A percentile compares a stretch with the other conserved stretches of the same genome.
Evolutionary conservation across 2,113 vertebrate species (phyloP).

Genomic region (Colinus virginianus): DNA sequence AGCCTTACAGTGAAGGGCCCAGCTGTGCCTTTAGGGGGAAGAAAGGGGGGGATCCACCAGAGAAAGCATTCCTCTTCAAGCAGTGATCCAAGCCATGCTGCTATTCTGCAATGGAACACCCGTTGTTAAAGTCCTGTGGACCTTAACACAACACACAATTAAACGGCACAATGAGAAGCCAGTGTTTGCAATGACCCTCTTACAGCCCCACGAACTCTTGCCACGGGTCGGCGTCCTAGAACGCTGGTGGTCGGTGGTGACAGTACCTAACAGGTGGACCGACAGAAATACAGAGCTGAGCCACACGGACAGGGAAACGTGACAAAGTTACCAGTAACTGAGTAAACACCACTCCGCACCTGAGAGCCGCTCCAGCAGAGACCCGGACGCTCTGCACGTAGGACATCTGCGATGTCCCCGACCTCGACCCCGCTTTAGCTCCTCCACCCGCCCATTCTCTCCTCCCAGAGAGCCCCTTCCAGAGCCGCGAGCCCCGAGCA

Average conservation of each 20-base stretch:
- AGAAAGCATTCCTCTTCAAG: neutral
- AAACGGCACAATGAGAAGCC: accelerated
- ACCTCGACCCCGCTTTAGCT: neutral
- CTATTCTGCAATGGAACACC: accelerated
- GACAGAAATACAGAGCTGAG: neutral
- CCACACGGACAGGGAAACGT: neutral
- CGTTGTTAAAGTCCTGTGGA: neutral
- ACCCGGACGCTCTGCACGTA: accelerated
- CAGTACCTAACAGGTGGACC: neutral
- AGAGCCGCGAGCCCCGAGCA: neutral
- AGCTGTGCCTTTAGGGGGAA: neutral
- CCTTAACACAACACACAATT: accelerated
- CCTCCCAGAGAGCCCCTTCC: too few species aligned
- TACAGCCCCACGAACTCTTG: neutral
- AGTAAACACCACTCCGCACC: neutral
- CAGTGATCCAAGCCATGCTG: neutral
- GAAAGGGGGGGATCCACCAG: neutral
- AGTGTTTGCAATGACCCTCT: neutral
- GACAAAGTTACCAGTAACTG: neutral
- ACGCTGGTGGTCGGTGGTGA: neutral
- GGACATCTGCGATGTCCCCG: accelerated
- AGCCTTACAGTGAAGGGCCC: neutral
- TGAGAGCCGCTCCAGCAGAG: neutral
- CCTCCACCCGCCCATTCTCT: neutral
- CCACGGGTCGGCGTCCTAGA: neutral